These are phyloP conservation scores for Sorex fumeus DNA, from an alignment of 2,113 vertebrate genomes.

Conservation along the genomic window DNA sequence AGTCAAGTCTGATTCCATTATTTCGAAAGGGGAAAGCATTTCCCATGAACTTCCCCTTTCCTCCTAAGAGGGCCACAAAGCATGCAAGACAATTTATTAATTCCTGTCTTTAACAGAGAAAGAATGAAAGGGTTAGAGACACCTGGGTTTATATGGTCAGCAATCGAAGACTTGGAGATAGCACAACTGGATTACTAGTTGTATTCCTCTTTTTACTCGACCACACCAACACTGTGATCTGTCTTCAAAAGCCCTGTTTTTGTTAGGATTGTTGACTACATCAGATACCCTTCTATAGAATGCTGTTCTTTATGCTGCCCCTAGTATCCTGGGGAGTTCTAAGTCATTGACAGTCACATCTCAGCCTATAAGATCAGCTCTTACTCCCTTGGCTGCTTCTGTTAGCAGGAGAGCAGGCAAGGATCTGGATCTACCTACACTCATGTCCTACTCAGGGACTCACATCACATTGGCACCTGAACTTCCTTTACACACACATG, in stretches of 20 bases:
- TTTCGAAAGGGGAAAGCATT: not conserved
- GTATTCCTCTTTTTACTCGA: not conserved
- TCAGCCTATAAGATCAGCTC: not conserved
- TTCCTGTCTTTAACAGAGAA: not conserved
- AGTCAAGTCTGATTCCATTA: not conserved
- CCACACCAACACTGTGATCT: not conserved
- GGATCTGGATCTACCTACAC: not conserved
- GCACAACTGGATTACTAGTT: not conserved
- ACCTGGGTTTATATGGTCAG: not conserved
- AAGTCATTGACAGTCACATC: not conserved
- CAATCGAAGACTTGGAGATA: not conserved
- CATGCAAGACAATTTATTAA: not conserved
- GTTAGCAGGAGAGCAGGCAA: not conserved
- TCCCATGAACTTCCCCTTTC: not conserved
- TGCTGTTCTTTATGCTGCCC: not conserved
- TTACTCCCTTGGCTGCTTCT: not conserved
- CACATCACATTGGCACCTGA: constrained; percentile 44
- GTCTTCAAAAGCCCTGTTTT: not conserved
- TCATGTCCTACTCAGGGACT: not conserved
- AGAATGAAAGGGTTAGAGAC: not conserved
- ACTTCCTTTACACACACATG: not conserved
- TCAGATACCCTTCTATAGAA: not conserved
- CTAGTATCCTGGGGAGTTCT: not conserved
- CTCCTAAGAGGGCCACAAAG: not conserved
- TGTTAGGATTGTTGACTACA: not conserved